Percentiles rank a stretch among this genome's conserved stretches.
Evolutionary conservation across 2,888 invertebrate species (phyloP).

Genomic region (Andrena camellia): DNA sequence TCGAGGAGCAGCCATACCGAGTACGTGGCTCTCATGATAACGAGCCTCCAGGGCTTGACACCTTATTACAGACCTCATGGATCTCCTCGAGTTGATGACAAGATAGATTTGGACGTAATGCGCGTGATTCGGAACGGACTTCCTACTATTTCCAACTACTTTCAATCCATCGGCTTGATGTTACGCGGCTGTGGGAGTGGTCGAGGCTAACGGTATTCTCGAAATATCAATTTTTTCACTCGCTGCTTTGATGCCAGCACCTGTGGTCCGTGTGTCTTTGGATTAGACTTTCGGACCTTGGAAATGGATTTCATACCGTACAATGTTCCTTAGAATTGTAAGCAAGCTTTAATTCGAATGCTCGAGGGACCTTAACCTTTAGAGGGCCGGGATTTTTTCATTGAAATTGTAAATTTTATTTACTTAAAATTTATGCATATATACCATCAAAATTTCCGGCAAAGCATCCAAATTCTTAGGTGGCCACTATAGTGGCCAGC

Average conservation of each 20-base stretch:
- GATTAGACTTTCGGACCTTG: no score
- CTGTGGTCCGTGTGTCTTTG: no score
- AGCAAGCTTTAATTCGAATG: no score
- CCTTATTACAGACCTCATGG: conserved; percentile 61
- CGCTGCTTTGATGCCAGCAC: background rate
- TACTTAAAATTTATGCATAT: no score
- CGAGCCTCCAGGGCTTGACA: conserved; percentile 59
- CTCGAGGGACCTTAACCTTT: no score
- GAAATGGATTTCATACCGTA: no score
- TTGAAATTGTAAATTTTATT: no score
- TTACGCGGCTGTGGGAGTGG: background rate
- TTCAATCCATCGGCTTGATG: background rate
- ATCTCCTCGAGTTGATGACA: conserved; percentile 46
- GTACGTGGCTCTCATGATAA: conserved; percentile 36
- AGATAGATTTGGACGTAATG: conserved; percentile 58
- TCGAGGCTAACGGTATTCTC: background rate
- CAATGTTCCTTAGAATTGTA: no score
- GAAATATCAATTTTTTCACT: conserved; percentile 2
- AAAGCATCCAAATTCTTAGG: no score
- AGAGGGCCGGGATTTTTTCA: no score
- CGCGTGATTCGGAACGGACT: conserved; percentile 33
- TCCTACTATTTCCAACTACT: conserved; percentile 25
- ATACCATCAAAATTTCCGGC: no score
- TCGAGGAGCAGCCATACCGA: conserved; percentile 26
- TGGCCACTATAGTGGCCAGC: no score